Conservation (phyloP, 2,113 vertebrate species). For the Paratilapia polleni region DNA sequence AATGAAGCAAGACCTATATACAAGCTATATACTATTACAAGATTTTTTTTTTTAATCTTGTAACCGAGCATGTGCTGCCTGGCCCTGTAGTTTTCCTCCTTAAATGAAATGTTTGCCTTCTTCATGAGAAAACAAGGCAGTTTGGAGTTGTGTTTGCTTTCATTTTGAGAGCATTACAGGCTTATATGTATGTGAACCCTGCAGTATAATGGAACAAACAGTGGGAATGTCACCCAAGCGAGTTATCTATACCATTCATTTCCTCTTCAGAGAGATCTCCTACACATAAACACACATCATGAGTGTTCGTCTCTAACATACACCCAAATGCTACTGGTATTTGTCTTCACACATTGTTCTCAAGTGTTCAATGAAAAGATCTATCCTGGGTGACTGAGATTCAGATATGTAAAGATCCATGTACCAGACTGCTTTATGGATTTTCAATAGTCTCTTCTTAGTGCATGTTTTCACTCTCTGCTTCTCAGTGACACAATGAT, state of each 20-base stretch:
- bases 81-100: background rate
- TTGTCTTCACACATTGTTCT: conserved; percentile 46
- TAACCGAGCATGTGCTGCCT: background rate
- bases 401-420: conserved; percentile 43
- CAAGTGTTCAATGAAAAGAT: conserved; percentile 55
- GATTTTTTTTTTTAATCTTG: background rate
- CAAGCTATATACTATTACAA: background rate
- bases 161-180: conserved; percentile 70
- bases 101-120: conserved; percentile 66
- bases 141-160: conserved; percentile 64
- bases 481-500: conserved; percentile 55
- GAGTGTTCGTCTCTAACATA: background rate
- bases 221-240: conserved; percentile 21
- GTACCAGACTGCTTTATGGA: conserved; percentile 54
- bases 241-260: background rate
- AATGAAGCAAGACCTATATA: background rate
- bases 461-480: conserved; percentile 58
- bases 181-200: conserved; percentile 29
- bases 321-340: conserved; percentile 1
- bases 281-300: background rate
- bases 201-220: conserved; percentile 60
- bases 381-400: conserved; percentile 43
- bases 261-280: background rate
- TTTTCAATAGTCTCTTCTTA: conserved; percentile 67
- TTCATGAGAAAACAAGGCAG: conserved; percentile 53